Percentiles rank a stretch among this genome's conserved stretches.
phyloP scores from a whole-genome alignment of 2,113 vertebrate genomes.

The Chloropsis cyanopogon region DNA sequence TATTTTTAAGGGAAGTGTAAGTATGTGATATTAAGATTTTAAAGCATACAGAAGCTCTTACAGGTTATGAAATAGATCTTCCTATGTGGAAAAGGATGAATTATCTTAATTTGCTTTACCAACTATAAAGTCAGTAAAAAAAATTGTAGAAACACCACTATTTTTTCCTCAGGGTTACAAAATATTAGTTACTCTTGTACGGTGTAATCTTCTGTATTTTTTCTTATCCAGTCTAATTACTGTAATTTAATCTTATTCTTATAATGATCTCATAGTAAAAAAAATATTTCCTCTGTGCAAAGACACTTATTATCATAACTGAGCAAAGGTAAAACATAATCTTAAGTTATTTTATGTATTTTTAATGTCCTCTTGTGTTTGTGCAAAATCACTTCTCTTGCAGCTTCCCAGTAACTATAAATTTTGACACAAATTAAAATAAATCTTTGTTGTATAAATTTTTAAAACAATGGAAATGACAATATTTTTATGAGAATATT shows the following conservation, averaged over 20 bases:
- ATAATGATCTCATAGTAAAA: not conserved
- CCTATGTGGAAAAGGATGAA: not conserved
- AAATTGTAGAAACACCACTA: not conserved
- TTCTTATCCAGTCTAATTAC: not conserved
- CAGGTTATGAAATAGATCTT: not conserved
- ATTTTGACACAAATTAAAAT: not conserved
- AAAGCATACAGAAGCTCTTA: not conserved
- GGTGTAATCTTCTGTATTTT: not conserved
- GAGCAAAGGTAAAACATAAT: not conserved
- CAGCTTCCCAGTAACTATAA: not conserved
- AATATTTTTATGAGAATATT: not conserved
- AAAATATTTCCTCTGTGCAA: not conserved
- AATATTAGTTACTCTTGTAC: not conserved
- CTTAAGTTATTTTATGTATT: not conserved
- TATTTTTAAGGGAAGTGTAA: not conserved
- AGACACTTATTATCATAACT: not conserved
- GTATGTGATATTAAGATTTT: not conserved
- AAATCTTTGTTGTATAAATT: not conserved
- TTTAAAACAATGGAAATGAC: not conserved
- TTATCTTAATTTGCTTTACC: not conserved
- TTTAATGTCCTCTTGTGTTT: not conserved
- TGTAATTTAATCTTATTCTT: not conserved
- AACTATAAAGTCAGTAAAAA: not conserved
- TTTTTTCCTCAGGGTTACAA: not conserved
- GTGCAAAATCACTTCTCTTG: not conserved